Percentiles rank a stretch among this genome's conserved stretches.
These are phyloP conservation scores for Cydia strobilella DNA, from an alignment of 1,140 invertebrate species.

Conservation along the genomic window DNA sequence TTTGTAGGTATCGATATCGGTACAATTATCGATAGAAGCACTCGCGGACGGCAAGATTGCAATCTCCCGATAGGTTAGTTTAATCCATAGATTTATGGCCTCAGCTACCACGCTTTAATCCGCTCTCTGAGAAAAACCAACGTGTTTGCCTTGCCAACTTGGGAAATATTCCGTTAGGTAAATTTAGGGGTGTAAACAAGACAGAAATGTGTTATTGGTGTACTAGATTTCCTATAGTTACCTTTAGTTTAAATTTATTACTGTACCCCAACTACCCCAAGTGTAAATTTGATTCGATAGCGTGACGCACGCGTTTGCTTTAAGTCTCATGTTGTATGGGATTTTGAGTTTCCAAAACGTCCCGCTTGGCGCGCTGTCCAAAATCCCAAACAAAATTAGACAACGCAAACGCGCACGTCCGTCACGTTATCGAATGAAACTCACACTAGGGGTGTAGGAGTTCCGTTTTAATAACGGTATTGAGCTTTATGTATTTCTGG, in stretches of 20 bases:
- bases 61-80: constrained; percentile 68
- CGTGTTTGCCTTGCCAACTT: constrained; percentile 33
- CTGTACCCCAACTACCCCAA: no score
- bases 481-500: neutral
- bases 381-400: no score
- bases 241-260: neutral
- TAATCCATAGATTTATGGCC: constrained; percentile 70
- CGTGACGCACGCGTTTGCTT: no score
- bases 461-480: neutral
- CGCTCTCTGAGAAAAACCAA: constrained; percentile 43
- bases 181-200: constrained; percentile 29
- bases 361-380: no score
- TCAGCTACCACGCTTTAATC: constrained; percentile 50
- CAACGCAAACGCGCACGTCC: no score
- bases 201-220: constrained; percentile 24
- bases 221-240: neutral
- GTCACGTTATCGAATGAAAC: no score
- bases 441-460: no score
- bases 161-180: constrained; percentile 26
- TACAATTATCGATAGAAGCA: constrained; percentile 64
- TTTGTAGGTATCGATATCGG: constrained; percentile 30
- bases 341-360: no score
- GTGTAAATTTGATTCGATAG: no score
- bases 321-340: no score
- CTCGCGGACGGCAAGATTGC: constrained; percentile 61